Base-by-base conservation (phyloP, 2,113 vertebrate species). In the Tapirus terrestris region DNA sequence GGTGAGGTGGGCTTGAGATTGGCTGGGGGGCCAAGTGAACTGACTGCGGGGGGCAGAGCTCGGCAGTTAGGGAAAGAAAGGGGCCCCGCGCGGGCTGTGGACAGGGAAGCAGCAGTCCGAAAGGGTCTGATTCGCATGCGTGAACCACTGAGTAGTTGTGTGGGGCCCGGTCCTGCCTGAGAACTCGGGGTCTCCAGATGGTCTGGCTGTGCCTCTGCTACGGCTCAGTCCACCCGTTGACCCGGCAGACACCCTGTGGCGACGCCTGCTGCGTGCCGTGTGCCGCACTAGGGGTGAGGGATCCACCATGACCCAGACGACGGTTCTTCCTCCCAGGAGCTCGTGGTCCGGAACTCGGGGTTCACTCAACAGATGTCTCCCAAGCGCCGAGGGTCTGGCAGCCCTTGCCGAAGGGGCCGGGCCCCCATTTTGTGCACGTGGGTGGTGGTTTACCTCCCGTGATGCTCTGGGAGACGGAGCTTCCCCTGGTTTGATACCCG, bases 91-190 rank as follows among this genome's bases (percentile, higher is more conserved):
- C 33, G 33, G 17, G 39, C 43, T 63, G 17, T 60, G 39, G 51
- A 27, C 1, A 1, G 6, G 72, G 6, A 33, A 8, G 16, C 45
- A 2, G 27, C 75, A 4, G 9, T 33, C 1, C 0, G 61, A 3
- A 16, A 20, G 75, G 36, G 72, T 31, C 0, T 39, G 85, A 31
- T 65, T 58, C 76, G 3, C 31, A 83, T 2, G 53, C 89, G 53
- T 21, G 21, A 94, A 48, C 83, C 53, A 65, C 3, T 10, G 14
- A 8, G 51, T 16, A 0, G 8, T 17, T 51, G 51, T n/a, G 7
- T 17, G 29, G 39, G 0, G 4, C 60, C 60, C 72, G 33, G 29
- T 73, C 11, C 20, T 33, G 29, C n/a, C 39, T 36, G 21, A 61
- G 13, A 48, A 58, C 18, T n/a, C 23, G 0, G 48, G 18, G 45